Conservation (phyloP, 2,113 vertebrate species). For the sheep (Ovis aries) region ARS-UI_Ramb_v3.0 NC_056056.1:198962501-198963000, state of each 20-base stretch:
- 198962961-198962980: neutral
- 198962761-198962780: neutral
- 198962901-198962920: neutral
- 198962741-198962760: neutral
- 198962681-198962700: neutral
- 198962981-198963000: neutral
- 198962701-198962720: neutral
- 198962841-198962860: neutral
- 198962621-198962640: neutral
- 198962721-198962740: neutral
- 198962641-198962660: neutral
- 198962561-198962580: neutral
- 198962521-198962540: neutral
- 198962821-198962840: neutral
- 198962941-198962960: neutral
- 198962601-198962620: neutral
- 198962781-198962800: neutral
- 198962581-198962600: neutral
- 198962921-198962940: neutral
- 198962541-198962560: neutral
- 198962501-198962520: neutral
- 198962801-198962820: neutral
- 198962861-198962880: neutral
- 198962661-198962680: neutral
- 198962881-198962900: neutral